Evolutionary conservation across 2,113 vertebrate genomes (phyloP), one percentile per base, ranked within the genome.

Genomic region (Pelodiscus sinensis): DNA sequence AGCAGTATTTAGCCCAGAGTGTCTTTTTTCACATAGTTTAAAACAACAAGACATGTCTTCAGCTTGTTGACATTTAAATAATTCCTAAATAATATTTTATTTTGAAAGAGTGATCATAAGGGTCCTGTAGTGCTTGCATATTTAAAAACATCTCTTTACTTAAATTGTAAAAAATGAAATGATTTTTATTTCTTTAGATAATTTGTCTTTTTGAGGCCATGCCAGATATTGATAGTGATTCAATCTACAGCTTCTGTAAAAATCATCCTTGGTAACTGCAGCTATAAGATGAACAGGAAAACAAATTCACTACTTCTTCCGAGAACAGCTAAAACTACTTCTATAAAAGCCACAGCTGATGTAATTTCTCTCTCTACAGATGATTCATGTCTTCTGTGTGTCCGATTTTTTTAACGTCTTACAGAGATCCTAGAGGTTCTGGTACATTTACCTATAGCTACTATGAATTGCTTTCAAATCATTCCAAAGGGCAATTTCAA

Each of bases 271-370:
- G 75, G 82, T 25, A 75, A 80, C 86, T 92, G 82, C 0, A 0
- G 77, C 31, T 55, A 55, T 50, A 86, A 29, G 80, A 92, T 21
- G 79, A 65, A 89, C 81, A 83, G 82, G 35, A 15, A 96, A 93
- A 95, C 84, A 94, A 94, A 88, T 92, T 86, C 91, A 94, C 86
- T 92, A n/a, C 65, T 75, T 79, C 62, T 65, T 29, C 29, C n/a
- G 62, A 78, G 77, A 58, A 55, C 71, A 86, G 84, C 55, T 73
- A 94, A 54, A 1, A 8, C 79, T 90, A 78, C 89, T 95, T 58
- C 91, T 94, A 44, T 52, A 95, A 97, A 96, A 96, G 90, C 94
- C 92, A 95, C 52, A 91, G 86, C 87, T 80, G 62, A 91, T 93
- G 91, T 85, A 88, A 94, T 94, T 92, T 93, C 92, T 90, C 65